Base-by-base conservation (phyloP, 2,113 vertebrate genomes). In the Eupsittula cactorum region DNA sequence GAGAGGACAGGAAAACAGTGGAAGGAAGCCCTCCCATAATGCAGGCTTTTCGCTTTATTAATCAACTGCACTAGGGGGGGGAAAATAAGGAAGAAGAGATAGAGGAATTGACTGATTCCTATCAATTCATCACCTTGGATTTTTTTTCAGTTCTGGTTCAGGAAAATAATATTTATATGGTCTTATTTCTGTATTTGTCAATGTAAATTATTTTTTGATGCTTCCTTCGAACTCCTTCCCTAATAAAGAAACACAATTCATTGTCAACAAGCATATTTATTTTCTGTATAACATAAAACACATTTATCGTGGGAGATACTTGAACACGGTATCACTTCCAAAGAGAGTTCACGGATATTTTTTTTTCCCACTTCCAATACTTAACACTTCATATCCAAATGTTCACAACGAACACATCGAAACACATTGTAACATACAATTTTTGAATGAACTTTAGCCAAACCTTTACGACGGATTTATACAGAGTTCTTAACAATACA, bases 261-360 rank as follows among this genome's bases (percentile, higher is more conserved):
- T 93, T 95, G 95, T 93, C 97, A 95, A 97, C 97, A 96, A 97
- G 96, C 91, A 97, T 95, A 94, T 98, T 98, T 98, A 97, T 98
- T 98, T 95, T 97, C 86, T 95, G 86, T 92, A 86, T 97, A 97
- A 97, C 97, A 96, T 97, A 96, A 97, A 98, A 95, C 95, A 97
- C 97, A 97, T 97, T 96, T 95, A 96, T 95, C 41, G 90, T 95
- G 94, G 91, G 94, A 92, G 70, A 94, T 95, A 97, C 62, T 95
- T 94, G 80, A 88, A 97, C 96, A 98, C 82, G 49, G 77, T 92
- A 88, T 93, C 81, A 97, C 86, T 94, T 95, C 78, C 87, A 93
- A 83, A 84, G 91, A 93, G 80, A 93, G 91, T 93, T 95, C 82
- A 97, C 83, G 94, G 81, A 90, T 60, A 78, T 49, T 73, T 78